Percentiles rank a stretch among this genome's conserved stretches.
Evolutionary conservation across 2,888 invertebrate genomes (phyloP).

Genomic region (Hydrotaea diabolus): DNA sequence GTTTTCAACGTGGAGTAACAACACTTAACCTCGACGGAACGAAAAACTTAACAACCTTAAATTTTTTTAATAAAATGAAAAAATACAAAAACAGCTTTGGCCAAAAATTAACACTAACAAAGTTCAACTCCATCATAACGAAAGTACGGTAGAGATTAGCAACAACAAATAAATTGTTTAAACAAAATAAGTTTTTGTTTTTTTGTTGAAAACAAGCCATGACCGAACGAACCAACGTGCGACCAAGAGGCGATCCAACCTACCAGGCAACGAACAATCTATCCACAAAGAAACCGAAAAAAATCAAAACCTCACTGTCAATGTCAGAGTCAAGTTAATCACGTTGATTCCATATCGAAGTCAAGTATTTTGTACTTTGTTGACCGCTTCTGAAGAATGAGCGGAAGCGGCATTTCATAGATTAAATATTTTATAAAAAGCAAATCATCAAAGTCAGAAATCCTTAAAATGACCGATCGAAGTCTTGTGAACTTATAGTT

Average conservation of each 20-base stretch:
- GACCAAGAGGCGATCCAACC: background rate
- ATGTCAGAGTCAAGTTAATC: constrained; percentile 37
- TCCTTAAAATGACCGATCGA: constrained; percentile 21
- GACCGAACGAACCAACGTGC: background rate
- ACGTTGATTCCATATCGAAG: background rate
- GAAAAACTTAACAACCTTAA: constrained; percentile 33
- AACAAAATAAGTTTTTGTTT: background rate
- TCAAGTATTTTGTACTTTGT: background rate
- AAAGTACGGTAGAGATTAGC: constrained; percentile 11
- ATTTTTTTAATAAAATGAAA: background rate
- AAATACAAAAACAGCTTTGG: background rate
- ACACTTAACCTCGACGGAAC: constrained; percentile 43
- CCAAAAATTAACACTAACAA: constrained; percentile 28
- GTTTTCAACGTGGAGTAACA: constrained; percentile 22
- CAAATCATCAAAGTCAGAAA: background rate
- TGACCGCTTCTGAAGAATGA: too few relatives aligned
- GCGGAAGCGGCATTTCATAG: too few relatives aligned
- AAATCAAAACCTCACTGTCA: constrained; percentile 39
- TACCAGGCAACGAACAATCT: background rate
- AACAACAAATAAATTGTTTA: constrained; percentile 25
- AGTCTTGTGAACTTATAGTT: background rate
- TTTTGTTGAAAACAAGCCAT: constrained; percentile 28
- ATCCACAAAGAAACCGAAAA: background rate
- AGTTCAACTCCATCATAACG: background rate
- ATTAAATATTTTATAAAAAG: background rate